Evolutionary conservation across 1,140 invertebrate genomes (phyloP).

Genomic region (Vanessa atalanta): DNA sequence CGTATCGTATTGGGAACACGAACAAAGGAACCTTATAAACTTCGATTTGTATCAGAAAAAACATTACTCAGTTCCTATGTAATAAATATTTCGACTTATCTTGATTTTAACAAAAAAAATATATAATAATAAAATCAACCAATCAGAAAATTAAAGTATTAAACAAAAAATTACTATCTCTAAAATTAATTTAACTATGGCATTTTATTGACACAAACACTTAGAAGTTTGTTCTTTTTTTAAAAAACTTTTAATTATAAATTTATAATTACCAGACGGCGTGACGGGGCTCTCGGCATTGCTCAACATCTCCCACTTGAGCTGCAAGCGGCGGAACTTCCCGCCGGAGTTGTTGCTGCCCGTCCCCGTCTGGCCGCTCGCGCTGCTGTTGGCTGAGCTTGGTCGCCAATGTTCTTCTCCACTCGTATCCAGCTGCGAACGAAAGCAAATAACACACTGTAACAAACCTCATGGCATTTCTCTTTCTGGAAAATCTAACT

Average conservation of each 20-base stretch:
- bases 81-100: background rate
- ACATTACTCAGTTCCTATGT: background rate
- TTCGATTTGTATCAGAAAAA: background rate
- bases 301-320: conserved; percentile 92
- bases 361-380: conserved; percentile 55
- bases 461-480: background rate
- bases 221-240: no score
- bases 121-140: no score
- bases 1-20: background rate
- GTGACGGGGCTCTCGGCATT: conserved; percentile 75
- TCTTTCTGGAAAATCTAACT: no score
- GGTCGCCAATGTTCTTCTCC: conserved; percentile 72
- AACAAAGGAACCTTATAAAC: conserved; percentile 3
- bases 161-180: no score
- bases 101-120: background rate
- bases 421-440: conserved; percentile 66
- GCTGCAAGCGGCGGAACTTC: conserved; percentile 88
- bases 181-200: no score
- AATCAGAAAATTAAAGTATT: no score
- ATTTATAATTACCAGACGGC: conserved; percentile 58
- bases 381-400: conserved; percentile 64
- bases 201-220: no score
- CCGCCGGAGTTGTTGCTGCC: conserved; percentile 65
- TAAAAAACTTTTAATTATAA: background rate
- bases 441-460: background rate